phyloP scores from a whole-genome alignment of 2,888 invertebrate species.

The Bembecia ichneumoniformis region DNA sequence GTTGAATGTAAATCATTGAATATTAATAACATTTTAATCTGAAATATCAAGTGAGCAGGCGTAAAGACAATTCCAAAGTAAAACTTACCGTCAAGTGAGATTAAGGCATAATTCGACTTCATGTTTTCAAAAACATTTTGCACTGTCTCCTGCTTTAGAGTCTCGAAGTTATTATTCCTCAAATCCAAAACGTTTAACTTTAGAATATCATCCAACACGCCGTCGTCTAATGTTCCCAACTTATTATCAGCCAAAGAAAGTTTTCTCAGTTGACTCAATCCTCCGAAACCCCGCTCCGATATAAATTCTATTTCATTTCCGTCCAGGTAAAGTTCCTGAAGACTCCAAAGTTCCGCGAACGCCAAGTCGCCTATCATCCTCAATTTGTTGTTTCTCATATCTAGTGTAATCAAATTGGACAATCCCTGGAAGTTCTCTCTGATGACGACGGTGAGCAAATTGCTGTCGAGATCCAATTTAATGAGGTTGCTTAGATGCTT shows the following conservation, averaged over 20 bases:
- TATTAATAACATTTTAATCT: conserved; percentile 12
- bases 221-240: conserved; percentile 78
- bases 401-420: conserved; percentile 79
- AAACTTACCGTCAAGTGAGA: conserved; percentile 83
- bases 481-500: conserved; percentile 80
- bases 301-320: conserved; percentile 81
- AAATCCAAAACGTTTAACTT: conserved; percentile 82
- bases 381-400: conserved; percentile 82
- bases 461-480: conserved; percentile 84
- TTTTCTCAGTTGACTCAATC: conserved; percentile 79
- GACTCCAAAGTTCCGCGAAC: conserved; percentile 84
- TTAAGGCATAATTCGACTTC: conserved; percentile 79
- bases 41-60: conserved; percentile 16
- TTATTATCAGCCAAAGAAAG: conserved; percentile 83
- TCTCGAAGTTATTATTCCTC: conserved; percentile 82
- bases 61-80: conserved; percentile 21
- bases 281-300: conserved; percentile 82
- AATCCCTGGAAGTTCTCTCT: conserved; percentile 84
- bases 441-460: conserved; percentile 81
- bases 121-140: conserved; percentile 80
- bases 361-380: conserved; percentile 85
- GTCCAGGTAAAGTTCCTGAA: conserved; percentile 80
- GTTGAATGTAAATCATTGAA: conserved; percentile 12
- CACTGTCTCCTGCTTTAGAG: conserved; percentile 80
- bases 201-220: conserved; percentile 79